phyloP scores from a whole-genome alignment of 2,888 invertebrate species.

The Mechanitis mazaeus region DNA sequence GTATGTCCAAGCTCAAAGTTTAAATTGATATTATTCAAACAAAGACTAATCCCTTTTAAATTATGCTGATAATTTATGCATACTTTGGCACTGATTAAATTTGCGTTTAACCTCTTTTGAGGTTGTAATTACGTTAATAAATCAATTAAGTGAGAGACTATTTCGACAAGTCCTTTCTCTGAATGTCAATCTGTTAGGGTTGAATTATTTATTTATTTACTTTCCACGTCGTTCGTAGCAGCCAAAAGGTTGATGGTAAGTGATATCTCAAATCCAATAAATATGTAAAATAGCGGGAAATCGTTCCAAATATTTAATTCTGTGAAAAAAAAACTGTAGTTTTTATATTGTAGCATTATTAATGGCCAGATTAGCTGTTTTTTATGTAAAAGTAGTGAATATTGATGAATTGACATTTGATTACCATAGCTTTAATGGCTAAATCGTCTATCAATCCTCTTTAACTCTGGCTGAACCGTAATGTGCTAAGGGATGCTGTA shows the following conservation, averaged over 20 bases:
- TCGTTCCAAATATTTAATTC: too few relatives aligned
- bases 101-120: not conserved
- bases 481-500: too few relatives aligned
- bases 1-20: too few relatives aligned
- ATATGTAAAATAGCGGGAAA: not conserved
- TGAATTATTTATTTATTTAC: not conserved
- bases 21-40: not conserved
- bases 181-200: constrained; percentile 1
- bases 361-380: too few relatives aligned
- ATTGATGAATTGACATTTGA: too few relatives aligned
- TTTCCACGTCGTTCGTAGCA: not conserved
- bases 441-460: too few relatives aligned
- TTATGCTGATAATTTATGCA: not conserved
- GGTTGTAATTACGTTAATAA: not conserved
- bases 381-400: too few relatives aligned
- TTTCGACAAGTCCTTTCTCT: constrained; percentile 4
- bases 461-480: too few relatives aligned
- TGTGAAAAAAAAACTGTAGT: too few relatives aligned
- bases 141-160: not conserved
- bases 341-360: too few relatives aligned
- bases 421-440: too few relatives aligned
- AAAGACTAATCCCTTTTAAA: not conserved
- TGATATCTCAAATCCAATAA: not conserved
- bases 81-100: not conserved
- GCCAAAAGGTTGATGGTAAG: not conserved